A percentile compares a stretch with the other conserved stretches of the same genome.
These are phyloP conservation scores for Ptilorrhoa leucosticta DNA, from an alignment of 2,113 vertebrate species.

Conservation along the genomic window DNA sequence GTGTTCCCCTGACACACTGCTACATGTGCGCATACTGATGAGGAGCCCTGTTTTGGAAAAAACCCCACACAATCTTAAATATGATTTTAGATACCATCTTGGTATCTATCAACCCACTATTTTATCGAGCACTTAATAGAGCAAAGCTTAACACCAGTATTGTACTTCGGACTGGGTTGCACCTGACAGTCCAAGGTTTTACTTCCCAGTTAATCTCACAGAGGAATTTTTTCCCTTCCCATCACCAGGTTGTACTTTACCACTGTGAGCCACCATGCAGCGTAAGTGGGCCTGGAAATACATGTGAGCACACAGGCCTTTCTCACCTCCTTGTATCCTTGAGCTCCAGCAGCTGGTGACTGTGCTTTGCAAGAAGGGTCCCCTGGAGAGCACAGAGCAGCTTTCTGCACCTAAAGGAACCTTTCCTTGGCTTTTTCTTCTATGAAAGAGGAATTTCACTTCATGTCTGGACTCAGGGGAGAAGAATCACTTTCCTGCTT, in stretches of 20 bases:
- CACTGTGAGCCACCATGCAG: not conserved
- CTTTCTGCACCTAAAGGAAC: not conserved
- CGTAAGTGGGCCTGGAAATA: not conserved
- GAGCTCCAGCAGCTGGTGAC: not conserved
- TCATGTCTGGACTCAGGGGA: not conserved
- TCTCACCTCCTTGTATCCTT: not conserved
- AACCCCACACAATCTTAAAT: not conserved
- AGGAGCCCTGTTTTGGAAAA: not conserved
- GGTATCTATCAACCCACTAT: not conserved
- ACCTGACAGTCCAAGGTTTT: not conserved
- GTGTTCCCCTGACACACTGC: constrained; percentile 15
- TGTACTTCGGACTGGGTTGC: not conserved
- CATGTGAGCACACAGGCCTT: accelerated
- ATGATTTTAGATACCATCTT: not conserved
- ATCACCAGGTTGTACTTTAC: not conserved
- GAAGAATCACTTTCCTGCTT: not conserved
- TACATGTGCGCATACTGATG: not conserved
- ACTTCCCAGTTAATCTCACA: not conserved
- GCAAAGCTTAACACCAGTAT: not conserved
- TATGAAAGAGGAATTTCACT: not conserved
- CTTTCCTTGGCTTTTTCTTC: not conserved
- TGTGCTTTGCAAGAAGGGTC: not conserved
- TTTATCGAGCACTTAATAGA: not conserved
- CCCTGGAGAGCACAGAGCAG: not conserved
- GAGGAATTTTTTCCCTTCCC: not conserved